Base-by-base conservation (phyloP, 2,797 vertebrate genomes). In the Oophaga sylvatica region DNA sequence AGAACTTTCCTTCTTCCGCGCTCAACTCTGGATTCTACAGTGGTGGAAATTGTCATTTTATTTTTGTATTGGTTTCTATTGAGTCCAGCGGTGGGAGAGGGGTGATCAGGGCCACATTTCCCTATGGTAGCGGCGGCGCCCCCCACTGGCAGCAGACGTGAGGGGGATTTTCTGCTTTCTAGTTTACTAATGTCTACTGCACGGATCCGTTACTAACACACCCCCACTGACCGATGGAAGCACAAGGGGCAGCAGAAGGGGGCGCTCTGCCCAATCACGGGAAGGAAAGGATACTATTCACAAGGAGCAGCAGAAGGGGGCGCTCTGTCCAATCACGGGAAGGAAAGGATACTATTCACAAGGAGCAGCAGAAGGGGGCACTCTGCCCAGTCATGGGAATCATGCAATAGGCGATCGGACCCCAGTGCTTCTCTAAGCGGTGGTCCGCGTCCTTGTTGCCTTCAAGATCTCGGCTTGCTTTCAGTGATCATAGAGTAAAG, bases 71-170 rank as follows among this genome's bases (percentile, higher is more conserved):
- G 70, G 81, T 87, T 87, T 83, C 17, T 83, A 60, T 26, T 29
- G 57, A 15, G 80, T n/a, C 8, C 19, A 56, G 57, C 6, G 4
- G 19, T 45, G 8, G 77, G 62, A 20, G 57, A 20, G 31, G 26
- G 85, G 63, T 16, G 10, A 5, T 11, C 9, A 0, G 92, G 91
- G 91, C 91, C 91, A 90, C 91, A 91, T 3, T 91, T 90, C 80
- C 86, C 90, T n/a, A 41, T 15, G 45, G 16, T 41, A 9, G 67
- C 90, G 90, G 91, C 90, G 90, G 91, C 89, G 85, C 86, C 86
- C 31, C 70, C 19, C 26, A 7, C 48, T 71, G 87, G 77, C 86
- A 90, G 75, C 87, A 0, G 0, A 85, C 20, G 10, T 26, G 41
- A 15, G 26, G 29, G 35, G 22, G 31, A 29, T 22, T 20, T 67